A percentile compares a stretch with the other conserved stretches of the same genome.
Conservation (phyloP, 64 coral and sea anemone species). For the Stylophora pistillata region DNA sequence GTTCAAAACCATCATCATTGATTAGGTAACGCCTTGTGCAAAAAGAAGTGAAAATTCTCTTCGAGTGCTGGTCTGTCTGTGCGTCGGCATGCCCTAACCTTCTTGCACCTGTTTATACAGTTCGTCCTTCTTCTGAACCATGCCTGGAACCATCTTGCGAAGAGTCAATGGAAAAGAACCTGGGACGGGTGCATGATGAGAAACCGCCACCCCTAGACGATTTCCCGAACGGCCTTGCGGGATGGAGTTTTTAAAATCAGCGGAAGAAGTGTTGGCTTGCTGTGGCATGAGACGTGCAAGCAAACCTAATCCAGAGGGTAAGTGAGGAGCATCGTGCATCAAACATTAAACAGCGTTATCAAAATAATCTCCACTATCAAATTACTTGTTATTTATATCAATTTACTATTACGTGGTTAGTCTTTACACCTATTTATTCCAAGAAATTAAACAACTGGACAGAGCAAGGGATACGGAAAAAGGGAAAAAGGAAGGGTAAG, state of each 20-base stretch:
- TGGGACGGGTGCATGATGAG: conserved; percentile 22
- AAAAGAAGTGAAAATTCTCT: background rate
- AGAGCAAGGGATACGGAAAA: no score
- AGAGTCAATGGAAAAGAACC: conserved; percentile 45
- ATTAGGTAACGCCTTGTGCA: background rate
- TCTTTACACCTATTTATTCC: no score
- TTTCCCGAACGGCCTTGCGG: conserved; percentile 20
- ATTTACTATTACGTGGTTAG: no score
- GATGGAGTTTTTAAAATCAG: conserved; percentile 45
- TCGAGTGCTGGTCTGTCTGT: conserved; percentile 3
- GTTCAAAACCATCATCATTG: background rate
- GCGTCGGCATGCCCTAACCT: conserved; percentile 35
- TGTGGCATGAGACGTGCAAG: conserved; percentile 30
- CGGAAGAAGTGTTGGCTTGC: conserved; percentile 36
- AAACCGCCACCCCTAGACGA: conserved; percentile 22
- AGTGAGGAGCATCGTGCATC: conserved; percentile 37
- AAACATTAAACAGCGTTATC: background rate
- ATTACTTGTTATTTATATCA: no score
- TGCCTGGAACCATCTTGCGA: conserved; percentile 43
- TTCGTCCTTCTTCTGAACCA: conserved; percentile 57
- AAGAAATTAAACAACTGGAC: no score
- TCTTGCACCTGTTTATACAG: conserved; percentile 48
- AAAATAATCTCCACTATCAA: no score
- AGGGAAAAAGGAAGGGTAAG: no score
- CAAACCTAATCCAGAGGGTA: conserved; percentile 28